These are phyloP conservation scores for Rhagophthalmus giganteus DNA, from an alignment of 2,888 invertebrate species.

Conservation along the genomic window DNA sequence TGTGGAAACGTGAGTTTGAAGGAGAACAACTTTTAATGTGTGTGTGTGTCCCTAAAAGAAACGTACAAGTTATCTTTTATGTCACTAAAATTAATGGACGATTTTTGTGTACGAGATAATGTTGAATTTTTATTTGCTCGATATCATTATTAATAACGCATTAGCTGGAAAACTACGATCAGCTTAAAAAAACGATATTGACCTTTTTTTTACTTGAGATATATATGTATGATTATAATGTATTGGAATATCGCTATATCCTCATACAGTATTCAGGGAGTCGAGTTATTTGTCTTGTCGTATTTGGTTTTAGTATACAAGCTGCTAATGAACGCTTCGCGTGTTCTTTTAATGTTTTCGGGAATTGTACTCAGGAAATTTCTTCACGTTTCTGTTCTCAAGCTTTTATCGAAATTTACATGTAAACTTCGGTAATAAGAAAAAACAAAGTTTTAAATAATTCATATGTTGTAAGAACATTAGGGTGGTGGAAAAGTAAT, in stretches of 20 bases:
- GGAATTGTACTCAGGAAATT: slow-evolving; percentile 24
- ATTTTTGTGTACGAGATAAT: no score
- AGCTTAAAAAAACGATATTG: no score
- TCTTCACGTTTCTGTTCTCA: slow-evolving; percentile 27
- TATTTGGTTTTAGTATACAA: slow-evolving; percentile 29
- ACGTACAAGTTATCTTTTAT: slow-evolving; percentile 12
- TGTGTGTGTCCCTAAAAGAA: slow-evolving; percentile 1
- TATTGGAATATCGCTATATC: no score
- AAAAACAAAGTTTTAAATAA: slow-evolving; percentile 14
- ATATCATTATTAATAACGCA: background rate
- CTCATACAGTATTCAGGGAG: no score
- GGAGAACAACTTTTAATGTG: slow-evolving; percentile 21
- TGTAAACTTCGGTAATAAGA: slow-evolving; percentile 5
- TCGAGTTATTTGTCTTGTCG: slow-evolving; percentile 20
- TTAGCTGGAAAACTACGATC: no score
- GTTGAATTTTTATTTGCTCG: no score
- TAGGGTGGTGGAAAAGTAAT: slow-evolving; percentile 4
- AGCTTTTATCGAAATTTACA: slow-evolving; percentile 22
- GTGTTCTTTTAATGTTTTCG: slow-evolving; percentile 30
- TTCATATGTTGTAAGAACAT: slow-evolving; percentile 9
- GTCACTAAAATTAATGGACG: no score
- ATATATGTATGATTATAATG: no score
- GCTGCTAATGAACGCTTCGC: slow-evolving; percentile 33
- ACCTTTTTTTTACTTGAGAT: no score
- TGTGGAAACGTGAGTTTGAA: slow-evolving; percentile 31